Evolutionary conservation across 1,140 invertebrate genomes (phyloP).

Genomic region (Drosophila tsacasi): DNA sequence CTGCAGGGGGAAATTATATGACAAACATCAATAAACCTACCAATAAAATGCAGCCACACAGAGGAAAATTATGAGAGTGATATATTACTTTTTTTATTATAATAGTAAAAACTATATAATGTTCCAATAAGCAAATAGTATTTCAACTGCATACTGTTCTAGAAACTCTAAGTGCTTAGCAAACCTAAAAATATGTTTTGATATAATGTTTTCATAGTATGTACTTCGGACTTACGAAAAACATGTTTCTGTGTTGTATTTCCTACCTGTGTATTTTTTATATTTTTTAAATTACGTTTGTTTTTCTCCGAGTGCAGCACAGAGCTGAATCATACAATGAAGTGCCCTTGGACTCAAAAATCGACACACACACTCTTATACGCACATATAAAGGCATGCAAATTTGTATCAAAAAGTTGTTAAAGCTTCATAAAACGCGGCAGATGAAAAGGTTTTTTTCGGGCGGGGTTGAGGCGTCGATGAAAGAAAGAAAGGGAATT

Average conservation of each 20-base stretch:
- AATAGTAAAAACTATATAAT: background rate
- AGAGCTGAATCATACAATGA: constrained; percentile 38
- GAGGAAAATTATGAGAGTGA: background rate
- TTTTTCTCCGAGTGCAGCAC: constrained; percentile 8
- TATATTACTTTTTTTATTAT: background rate
- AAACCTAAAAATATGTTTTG: background rate
- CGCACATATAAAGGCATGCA: constrained; percentile 17
- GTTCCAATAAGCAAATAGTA: background rate
- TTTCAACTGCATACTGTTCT: background rate
- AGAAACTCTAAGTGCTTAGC: too few species aligned
- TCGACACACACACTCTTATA: constrained; percentile 9
- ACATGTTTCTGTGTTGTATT: background rate
- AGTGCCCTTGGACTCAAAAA: constrained; percentile 58
- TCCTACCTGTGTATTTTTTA: background rate
- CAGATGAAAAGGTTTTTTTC: constrained; percentile 30
- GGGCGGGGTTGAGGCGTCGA: background rate
- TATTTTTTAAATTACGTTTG: too few species aligned
- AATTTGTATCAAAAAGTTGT: constrained; percentile 73
- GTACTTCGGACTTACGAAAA: background rate
- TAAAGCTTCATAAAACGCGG: constrained; percentile 54
- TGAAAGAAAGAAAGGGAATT: constrained; percentile 51
- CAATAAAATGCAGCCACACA: constrained; percentile 59
- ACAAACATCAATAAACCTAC: constrained; percentile 72
- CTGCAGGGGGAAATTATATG: constrained; percentile 42
- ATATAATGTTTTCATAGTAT: background rate